These are phyloP conservation scores for Hipparchia sbordonii DNA, from an alignment of 2,888 invertebrate genomes.

Conservation along the genomic window DNA sequence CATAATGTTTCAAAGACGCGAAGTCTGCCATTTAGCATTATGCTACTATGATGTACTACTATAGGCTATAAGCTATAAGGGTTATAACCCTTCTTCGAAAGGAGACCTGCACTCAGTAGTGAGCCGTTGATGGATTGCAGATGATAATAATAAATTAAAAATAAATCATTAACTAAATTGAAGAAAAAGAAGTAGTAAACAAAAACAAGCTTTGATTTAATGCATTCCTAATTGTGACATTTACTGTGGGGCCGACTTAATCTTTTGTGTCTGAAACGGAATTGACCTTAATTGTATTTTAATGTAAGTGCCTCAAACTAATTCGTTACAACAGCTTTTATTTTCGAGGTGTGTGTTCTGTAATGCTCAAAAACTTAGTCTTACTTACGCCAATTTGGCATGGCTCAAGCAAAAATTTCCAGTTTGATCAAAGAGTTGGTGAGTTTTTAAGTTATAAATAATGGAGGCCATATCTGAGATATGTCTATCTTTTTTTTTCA, in stretches of 20 bases:
- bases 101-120: too few relatives aligned
- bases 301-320: constrained; percentile 30
- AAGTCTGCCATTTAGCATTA: too few relatives aligned
- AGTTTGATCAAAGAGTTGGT: not conserved
- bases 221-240: constrained; percentile 28
- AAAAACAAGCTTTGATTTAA: constrained; percentile 25
- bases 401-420: not conserved
- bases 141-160: constrained; percentile 5
- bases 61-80: too few relatives aligned
- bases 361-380: not conserved
- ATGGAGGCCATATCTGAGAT: not conserved
- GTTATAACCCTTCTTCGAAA: too few relatives aligned
- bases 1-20: too few relatives aligned
- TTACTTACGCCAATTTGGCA: not conserved
- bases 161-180: not conserved
- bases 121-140: not conserved
- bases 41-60: too few relatives aligned
- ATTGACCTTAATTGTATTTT: constrained; percentile 40
- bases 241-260: constrained; percentile 24
- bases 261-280: constrained; percentile 32
- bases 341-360: not conserved
- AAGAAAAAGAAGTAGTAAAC: constrained; percentile 11
- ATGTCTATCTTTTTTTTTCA: not conserved
- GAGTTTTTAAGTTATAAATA: not conserved
- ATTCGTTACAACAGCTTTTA: constrained; percentile 24